Evolutionary conservation across 2,888 invertebrate species (phyloP), one percentile per base, ranked within the genome.

Genomic region (Cheilosia vulpina): DNA sequence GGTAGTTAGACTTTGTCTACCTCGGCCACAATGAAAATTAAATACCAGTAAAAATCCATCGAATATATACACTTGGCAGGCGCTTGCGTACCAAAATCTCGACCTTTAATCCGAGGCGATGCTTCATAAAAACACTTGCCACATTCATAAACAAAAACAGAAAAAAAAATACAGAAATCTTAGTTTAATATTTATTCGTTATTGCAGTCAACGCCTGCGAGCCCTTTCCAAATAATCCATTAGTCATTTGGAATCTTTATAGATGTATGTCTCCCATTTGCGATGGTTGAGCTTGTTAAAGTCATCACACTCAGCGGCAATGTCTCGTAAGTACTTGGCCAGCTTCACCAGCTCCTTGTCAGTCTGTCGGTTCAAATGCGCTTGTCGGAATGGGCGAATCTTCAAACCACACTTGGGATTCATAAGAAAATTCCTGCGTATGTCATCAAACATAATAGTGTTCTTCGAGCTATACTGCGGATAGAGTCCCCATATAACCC

Each of bases 371-470:
- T 97, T 98, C 1, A 96, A 92, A 90, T 98, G 98, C 0, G 98
- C 98, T 90, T 98, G 96, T 5, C 96, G 94, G 91, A 98, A 99
- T 0, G 98, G 96, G 89, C 96, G 94, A 89, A 99, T 98, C 92
- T 96, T 96, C 0, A 99, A 93, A 0, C 99, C 99, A 80, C 96
- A 97, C 89, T 97, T 96, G 0, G 98, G 98, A 92, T 99, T 99
- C 98, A 99, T 98, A 47, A 98, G 94, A 90, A 99, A 99, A 92
- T 99, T 99, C 88, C 98, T 94, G 71, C 98, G 93, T 47, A 98
- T 96, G 89, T 99, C 99, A 90, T 99, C 99, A 89, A 99, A 97
- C 98, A 99, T 99, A 87, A 99, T 98, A 0, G 98, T 99, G 91
- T 99, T 99, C 90, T 96, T 96, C 0, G 96, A 93, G 60, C 94